phyloP scores from a whole-genome alignment of 2,888 invertebrate genomes.

The Melieria picta region DNA sequence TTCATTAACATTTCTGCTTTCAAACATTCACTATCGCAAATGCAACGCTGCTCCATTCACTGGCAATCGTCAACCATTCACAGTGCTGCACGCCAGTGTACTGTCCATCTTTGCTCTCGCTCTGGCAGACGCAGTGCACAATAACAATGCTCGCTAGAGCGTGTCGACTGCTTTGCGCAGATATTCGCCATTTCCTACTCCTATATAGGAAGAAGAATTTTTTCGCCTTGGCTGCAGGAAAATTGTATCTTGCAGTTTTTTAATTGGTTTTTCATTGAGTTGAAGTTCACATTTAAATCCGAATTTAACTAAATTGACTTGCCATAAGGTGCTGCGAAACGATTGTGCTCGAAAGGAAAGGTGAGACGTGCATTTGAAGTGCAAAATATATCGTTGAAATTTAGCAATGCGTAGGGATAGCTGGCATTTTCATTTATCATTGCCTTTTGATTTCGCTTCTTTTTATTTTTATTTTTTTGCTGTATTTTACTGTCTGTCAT shows the following conservation, averaged over 20 bases:
- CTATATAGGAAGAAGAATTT: conserved; percentile 11
- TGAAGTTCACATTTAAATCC: background rate
- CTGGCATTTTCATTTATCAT: background rate
- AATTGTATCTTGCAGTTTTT: conserved; percentile 7
- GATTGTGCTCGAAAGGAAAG: conserved; percentile 8
- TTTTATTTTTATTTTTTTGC: conserved; percentile 16
- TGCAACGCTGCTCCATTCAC: conserved; percentile 15
- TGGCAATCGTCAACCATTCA: conserved; percentile 13
- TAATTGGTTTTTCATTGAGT: conserved; percentile 7
- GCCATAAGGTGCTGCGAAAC: background rate
- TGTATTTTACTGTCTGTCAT: conserved; percentile 13
- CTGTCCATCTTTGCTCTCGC: conserved; percentile 2
- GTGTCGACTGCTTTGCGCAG: background rate
- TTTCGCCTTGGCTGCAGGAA: conserved; percentile 21
- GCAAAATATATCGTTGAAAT: no score
- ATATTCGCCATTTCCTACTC: conserved; percentile 16
- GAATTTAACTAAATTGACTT: conserved; percentile 10
- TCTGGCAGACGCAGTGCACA: background rate
- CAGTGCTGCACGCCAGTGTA: background rate
- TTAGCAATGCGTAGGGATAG: no score
- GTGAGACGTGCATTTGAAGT: conserved; percentile 2
- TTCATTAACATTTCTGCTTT: no score
- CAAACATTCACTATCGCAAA: background rate
- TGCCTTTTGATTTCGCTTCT: background rate
- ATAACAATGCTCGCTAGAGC: conserved; percentile 2